A percentile compares a stretch with the other conserved stretches of the same genome.
These are phyloP conservation scores for Drosophila kepulauana DNA, from an alignment of 1,140 invertebrate genomes.

Conservation along the genomic window DNA sequence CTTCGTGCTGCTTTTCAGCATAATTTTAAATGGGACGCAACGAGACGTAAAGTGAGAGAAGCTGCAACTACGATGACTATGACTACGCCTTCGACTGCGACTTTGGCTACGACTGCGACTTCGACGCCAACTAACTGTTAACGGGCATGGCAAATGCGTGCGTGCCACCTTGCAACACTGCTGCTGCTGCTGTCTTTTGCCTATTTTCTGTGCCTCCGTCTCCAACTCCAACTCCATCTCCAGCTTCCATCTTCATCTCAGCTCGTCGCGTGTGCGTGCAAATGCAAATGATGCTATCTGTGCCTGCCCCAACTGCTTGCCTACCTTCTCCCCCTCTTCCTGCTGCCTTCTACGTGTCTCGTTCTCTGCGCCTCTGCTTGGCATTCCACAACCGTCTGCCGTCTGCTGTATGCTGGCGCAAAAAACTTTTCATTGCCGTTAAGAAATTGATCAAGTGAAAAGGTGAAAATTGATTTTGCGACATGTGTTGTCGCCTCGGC, in stretches of 20 bases:
- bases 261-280: conserved; percentile 40
- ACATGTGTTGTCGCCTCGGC: conserved; percentile 58
- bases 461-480: conserved; percentile 83
- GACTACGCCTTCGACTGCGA: conserved; percentile 1
- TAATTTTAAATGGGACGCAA: conserved; percentile 83
- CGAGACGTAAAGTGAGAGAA: conserved; percentile 78
- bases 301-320: conserved; percentile 45
- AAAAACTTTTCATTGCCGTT: conserved; percentile 80
- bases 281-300: conserved; percentile 81
- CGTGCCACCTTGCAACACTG: neutral
- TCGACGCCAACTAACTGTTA: conserved; percentile 70
- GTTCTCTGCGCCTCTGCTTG: conserved; percentile 51
- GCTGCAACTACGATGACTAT: conserved; percentile 49
- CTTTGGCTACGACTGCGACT: conserved; percentile 14
- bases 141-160: conserved; percentile 56
- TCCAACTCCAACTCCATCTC: neutral
- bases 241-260: conserved; percentile 5
- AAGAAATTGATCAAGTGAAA: conserved; percentile 83
- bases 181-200: neutral
- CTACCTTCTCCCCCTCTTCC: neutral
- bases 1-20: conserved; percentile 45
- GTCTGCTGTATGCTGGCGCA: conserved; percentile 55
- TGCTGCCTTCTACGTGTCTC: neutral
- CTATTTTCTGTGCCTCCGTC: neutral
- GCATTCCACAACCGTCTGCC: conserved; percentile 66